Percentiles rank a stretch among this genome's conserved stretches.
Conservation (phyloP, 2,888 invertebrate species). For the Alsophila aescularia region DNA sequence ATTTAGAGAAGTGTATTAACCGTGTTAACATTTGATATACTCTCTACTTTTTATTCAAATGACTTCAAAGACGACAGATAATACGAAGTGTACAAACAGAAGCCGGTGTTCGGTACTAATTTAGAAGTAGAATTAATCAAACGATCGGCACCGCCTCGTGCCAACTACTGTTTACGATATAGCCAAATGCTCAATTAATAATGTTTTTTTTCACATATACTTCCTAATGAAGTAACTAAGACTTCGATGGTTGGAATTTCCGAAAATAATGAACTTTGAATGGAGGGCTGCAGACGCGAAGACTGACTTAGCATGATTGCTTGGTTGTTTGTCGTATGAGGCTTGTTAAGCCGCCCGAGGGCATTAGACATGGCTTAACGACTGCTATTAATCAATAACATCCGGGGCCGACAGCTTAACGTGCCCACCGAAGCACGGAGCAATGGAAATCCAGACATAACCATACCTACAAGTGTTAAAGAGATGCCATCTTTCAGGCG, state of each 20-base stretch:
- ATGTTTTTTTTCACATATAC: slow-evolving; percentile 16
- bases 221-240: slow-evolving; percentile 22
- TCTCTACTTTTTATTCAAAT: not conserved
- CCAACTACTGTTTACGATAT: slow-evolving; percentile 41
- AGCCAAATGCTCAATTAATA: slow-evolving; percentile 27
- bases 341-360: too few species aligned
- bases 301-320: too few species aligned
- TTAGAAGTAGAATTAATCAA: slow-evolving; percentile 39
- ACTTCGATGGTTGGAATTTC: not conserved
- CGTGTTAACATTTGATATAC: not conserved
- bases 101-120: slow-evolving; percentile 27
- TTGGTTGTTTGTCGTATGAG: too few species aligned
- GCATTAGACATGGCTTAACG: too few species aligned
- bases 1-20: not conserved
- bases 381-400: too few species aligned
- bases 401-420: too few species aligned
- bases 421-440: too few species aligned
- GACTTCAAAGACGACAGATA: slow-evolving; percentile 18
- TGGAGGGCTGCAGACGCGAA: too few species aligned
- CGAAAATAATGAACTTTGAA: not conserved
- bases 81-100: slow-evolving; percentile 26
- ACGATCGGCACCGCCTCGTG: slow-evolving; percentile 28
- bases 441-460: too few species aligned
- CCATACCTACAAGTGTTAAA: too few species aligned
- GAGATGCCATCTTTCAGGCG: not conserved